Percentiles rank a stretch among this genome's conserved stretches.
Conservation (phyloP, 2,113 vertebrate genomes). For the Sander vitreus region DNA sequence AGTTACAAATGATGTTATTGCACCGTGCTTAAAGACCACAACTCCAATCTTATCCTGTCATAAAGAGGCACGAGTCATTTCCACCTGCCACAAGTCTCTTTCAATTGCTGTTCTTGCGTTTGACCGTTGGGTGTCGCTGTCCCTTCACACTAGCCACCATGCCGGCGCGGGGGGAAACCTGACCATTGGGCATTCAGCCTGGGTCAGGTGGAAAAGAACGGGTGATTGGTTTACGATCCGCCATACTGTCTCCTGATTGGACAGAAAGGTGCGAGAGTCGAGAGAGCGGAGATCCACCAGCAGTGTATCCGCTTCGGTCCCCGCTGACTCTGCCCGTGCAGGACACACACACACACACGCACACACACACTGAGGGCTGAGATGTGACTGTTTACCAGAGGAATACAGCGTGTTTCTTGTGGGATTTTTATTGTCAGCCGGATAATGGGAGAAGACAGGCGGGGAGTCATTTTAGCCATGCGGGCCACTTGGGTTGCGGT, state of each 20-base stretch:
- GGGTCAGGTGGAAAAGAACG: conserved; percentile 71
- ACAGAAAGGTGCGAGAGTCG: conserved; percentile 55
- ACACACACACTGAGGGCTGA: conserved; percentile 39
- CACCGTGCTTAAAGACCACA: background rate
- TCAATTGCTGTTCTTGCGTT: background rate
- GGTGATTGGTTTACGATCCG: conserved; percentile 77
- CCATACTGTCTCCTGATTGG: conserved; percentile 74
- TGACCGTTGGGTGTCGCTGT: conserved; percentile 65
- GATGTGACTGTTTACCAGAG: conserved; percentile 70
- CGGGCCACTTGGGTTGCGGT: conserved; percentile 64
- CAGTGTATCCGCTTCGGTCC: conserved; percentile 46
- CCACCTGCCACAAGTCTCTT: background rate
- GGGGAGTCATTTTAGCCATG: conserved; percentile 41
- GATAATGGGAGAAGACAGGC: conserved; percentile 61
- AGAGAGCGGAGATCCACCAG: conserved; percentile 29
- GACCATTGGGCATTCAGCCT: conserved; percentile 58
- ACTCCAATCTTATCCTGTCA: background rate
- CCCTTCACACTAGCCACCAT: background rate
- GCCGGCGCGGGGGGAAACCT: background rate
- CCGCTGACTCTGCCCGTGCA: conserved; percentile 48
- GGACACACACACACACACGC: background rate
- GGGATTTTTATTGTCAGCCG: conserved; percentile 53
- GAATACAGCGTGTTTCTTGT: conserved; percentile 61
- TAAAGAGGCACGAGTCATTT: background rate
- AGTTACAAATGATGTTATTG: background rate